Evolutionary conservation across 2,113 vertebrate species (phyloP).

Genomic region (Petromus typicus): DNA sequence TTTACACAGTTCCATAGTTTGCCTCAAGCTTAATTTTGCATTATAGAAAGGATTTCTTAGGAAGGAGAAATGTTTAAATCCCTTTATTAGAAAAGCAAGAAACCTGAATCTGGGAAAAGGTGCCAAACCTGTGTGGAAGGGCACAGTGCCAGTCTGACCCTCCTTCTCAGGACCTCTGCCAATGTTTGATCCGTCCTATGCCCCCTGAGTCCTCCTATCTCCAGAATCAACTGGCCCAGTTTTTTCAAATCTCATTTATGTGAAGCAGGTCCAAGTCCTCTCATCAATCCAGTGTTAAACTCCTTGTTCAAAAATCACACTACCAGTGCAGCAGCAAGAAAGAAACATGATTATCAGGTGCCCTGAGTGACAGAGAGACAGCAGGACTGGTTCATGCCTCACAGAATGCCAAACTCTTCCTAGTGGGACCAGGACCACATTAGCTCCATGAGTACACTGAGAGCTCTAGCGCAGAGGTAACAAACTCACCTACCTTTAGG

Average conservation of each 20-base stretch:
- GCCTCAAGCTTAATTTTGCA: slow-evolving; percentile 27
- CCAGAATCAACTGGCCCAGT: neutral
- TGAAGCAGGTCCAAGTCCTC: slow-evolving; percentile 9
- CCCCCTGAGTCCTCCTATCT: neutral
- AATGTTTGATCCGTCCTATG: neutral
- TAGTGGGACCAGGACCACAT: slow-evolving; percentile 9
- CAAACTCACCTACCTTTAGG: neutral
- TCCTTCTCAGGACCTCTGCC: neutral
- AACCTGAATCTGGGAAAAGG: neutral
- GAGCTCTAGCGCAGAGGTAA: neutral
- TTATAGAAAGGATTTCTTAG: neutral
- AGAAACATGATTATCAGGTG: neutral
- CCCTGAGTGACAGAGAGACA: neutral
- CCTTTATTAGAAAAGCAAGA: neutral
- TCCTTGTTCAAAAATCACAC: slow-evolving; percentile 46
- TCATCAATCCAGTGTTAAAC: slow-evolving; percentile 27
- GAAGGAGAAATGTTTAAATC: neutral
- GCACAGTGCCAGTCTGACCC: neutral
- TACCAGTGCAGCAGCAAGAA: neutral
- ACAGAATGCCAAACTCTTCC: neutral
- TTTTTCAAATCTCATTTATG: neutral
- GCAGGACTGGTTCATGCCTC: neutral
- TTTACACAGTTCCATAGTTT: neutral
- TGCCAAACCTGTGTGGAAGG: neutral
- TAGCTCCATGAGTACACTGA: neutral